Conservation (phyloP, 2,113 vertebrate species). For the Sapajus apella region DNA sequence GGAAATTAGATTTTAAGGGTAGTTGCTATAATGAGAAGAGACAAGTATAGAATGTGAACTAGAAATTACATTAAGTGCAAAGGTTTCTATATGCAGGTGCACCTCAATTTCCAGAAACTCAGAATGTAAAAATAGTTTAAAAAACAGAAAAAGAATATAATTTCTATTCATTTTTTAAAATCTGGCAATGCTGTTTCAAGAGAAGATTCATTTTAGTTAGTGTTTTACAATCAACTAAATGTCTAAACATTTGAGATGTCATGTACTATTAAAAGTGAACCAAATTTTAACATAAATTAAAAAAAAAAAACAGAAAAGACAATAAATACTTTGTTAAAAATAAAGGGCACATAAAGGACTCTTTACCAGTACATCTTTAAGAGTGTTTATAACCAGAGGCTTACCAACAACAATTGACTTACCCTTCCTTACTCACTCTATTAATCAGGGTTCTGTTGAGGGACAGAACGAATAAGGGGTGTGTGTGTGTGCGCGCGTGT, state of each 20-base stretch:
- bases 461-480: too few species aligned
- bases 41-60: not conserved
- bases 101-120: not conserved
- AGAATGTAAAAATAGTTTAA: not conserved
- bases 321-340: not conserved
- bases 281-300: too few species aligned
- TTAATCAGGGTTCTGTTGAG: too few species aligned
- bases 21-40: constrained; percentile 37
- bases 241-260: too few species aligned
- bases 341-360: not conserved
- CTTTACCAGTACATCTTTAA: not conserved
- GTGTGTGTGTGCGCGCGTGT: too few species aligned
- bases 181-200: too few species aligned
- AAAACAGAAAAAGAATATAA: not conserved
- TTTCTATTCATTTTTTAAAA: too few species aligned
- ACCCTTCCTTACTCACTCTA: too few species aligned
- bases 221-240: too few species aligned
- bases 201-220: too few species aligned
- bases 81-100: not conserved
- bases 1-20: constrained; percentile 34
- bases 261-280: too few species aligned
- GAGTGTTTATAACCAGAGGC: not conserved
- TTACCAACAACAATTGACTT: not conserved
- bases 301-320: too few species aligned
- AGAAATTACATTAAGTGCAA: constrained; percentile 10